Conservation (phyloP, 1,140 invertebrate species). For the Drosophila chauvacae region DNA sequence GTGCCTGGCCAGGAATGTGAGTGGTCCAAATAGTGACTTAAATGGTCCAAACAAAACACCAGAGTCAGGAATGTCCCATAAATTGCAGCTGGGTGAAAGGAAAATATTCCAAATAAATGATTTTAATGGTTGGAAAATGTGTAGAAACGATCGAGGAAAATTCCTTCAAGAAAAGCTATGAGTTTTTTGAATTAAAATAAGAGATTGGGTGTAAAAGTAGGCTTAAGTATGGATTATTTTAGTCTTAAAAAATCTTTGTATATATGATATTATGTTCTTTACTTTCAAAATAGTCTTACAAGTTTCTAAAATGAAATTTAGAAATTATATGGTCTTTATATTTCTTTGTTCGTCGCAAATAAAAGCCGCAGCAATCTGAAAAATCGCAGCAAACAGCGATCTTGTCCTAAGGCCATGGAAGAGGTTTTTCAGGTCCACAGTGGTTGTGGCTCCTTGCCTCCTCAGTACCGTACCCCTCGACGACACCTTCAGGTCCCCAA, state of each 20-base stretch:
- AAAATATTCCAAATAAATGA: slow-evolving; percentile 1
- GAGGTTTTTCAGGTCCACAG: slow-evolving; percentile 37
- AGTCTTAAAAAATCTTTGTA: too few relatives aligned
- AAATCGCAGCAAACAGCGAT: slow-evolving; percentile 12
- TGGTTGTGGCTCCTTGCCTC: neutral
- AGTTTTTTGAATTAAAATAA: neutral
- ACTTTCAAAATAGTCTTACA: neutral
- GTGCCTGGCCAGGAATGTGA: slow-evolving; percentile 13
- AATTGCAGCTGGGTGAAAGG: slow-evolving; percentile 19
- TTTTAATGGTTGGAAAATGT: neutral
- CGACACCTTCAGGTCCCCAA: neutral
- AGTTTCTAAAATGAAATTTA: neutral
- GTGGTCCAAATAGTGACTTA: slow-evolving; percentile 14
- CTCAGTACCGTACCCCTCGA: neutral
- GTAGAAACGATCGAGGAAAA: neutral
- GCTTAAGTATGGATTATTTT: neutral
- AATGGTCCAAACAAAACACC: slow-evolving; percentile 9
- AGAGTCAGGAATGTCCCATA: slow-evolving; percentile 2
- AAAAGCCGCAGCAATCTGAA: neutral
- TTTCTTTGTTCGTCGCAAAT: neutral
- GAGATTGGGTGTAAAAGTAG: neutral
- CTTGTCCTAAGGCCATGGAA: slow-evolving; percentile 20
- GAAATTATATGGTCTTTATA: neutral
- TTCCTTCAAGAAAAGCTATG: neutral
- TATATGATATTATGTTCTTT: neutral